Percentiles rank a stretch among this genome's conserved stretches.
Conservation (phyloP, 92 coral and sea anemone species). For the Parazoanthus atlanticus region DNA sequence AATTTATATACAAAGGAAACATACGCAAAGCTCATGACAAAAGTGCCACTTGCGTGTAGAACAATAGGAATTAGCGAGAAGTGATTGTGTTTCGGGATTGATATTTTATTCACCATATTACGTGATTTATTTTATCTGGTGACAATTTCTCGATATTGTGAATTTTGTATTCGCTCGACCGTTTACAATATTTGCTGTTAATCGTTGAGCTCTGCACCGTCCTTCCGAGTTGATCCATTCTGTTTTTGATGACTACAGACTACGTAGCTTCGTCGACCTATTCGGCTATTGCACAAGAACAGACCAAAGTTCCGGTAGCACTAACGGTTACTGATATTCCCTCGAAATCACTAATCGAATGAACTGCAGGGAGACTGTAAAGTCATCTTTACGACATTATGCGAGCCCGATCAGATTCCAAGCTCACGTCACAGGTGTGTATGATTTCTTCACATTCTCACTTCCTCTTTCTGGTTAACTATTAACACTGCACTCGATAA, state of each 20-base stretch:
- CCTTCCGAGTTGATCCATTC: background rate
- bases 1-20: slow-evolving; percentile 6
- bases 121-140: background rate
- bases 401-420: slow-evolving; percentile 35
- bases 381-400: background rate
- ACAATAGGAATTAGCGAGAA: background rate
- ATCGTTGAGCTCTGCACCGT: background rate
- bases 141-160: background rate
- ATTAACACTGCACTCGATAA: slow-evolving; percentile 3
- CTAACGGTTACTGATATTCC: background rate
- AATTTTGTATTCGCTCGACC: background rate
- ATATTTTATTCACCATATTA: background rate
- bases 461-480: slow-evolving; percentile 16
- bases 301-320: background rate
- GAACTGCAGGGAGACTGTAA: background rate
- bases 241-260: background rate
- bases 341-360: background rate
- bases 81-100: background rate
- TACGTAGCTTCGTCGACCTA: background rate
- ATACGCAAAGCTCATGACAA: background rate
- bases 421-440: slow-evolving; percentile 4
- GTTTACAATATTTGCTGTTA: background rate
- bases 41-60: background rate
- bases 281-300: too few species aligned
- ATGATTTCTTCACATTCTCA: background rate